These are phyloP conservation scores for Poeciliopsis retropinna DNA, from an alignment of 2,113 vertebrate genomes.

Conservation along the genomic window DNA sequence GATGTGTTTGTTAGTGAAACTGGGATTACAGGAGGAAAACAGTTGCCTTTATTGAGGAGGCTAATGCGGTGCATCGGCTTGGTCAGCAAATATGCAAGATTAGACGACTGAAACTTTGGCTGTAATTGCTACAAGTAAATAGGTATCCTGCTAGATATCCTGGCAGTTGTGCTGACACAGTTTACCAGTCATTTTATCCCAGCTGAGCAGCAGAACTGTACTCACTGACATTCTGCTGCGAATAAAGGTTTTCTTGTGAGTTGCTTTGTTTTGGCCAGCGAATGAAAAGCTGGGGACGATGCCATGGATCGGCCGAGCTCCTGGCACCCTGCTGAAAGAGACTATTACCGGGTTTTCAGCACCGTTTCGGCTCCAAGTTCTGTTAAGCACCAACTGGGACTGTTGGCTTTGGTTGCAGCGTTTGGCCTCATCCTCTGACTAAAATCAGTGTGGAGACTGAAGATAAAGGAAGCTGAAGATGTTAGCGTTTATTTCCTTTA, in stretches of 20 bases:
- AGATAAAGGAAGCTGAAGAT: not conserved
- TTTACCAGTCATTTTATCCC: slow-evolving; percentile 1
- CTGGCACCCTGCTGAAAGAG: slow-evolving; percentile 34
- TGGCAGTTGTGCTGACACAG: slow-evolving; percentile 1
- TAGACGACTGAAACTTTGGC: not conserved
- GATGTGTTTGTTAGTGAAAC: slow-evolving; percentile 6
- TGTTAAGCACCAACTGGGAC: slow-evolving; percentile 30
- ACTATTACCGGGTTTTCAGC: slow-evolving; percentile 42
- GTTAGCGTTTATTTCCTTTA: not conserved
- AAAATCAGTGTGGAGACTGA: not conserved
- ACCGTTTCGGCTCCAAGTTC: slow-evolving; percentile 14
- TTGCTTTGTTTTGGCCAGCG: slow-evolving; percentile 50
- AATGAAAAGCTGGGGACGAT: slow-evolving; percentile 44
- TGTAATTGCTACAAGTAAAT: not conserved
- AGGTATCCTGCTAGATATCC: not conserved
- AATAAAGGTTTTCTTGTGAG: slow-evolving; percentile 38
- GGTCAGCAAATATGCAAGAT: not conserved
- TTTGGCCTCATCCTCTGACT: slow-evolving; percentile 30
- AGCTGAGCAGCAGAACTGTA: slow-evolving; percentile 16
- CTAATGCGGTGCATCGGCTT: not conserved
- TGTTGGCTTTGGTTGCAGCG: slow-evolving; percentile 14
- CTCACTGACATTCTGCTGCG: slow-evolving; percentile 44
- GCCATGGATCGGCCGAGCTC: slow-evolving; percentile 55
- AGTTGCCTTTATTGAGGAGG: not conserved
- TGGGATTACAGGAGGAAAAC: not conserved